A percentile compares a stretch with the other conserved stretches of the same genome.
These are phyloP conservation scores for Coryphaenoides rupestris DNA, from an alignment of 2,113 vertebrate genomes.

Conservation along the genomic window DNA sequence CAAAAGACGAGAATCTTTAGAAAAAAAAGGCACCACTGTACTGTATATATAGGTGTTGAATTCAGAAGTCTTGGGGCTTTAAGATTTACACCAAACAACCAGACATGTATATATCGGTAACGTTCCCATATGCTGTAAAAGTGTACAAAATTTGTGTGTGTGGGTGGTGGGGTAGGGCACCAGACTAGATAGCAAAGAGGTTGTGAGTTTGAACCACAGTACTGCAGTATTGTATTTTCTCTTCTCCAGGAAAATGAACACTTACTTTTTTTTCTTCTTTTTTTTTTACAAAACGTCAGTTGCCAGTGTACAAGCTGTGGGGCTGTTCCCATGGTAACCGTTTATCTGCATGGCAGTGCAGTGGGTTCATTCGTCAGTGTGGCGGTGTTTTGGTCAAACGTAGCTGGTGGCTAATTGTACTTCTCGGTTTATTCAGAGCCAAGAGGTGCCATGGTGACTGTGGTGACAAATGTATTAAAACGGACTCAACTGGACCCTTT, in stretches of 20 bases:
- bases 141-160: slow-evolving; percentile 41
- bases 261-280: slow-evolving; percentile 5
- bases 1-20: slow-evolving; percentile 49
- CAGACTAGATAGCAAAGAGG: slow-evolving; percentile 32
- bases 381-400: slow-evolving; percentile 9
- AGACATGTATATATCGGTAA: slow-evolving; percentile 35
- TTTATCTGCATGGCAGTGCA: slow-evolving; percentile 51
- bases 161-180: slow-evolving; percentile 33
- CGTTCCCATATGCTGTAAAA: slow-evolving; percentile 41
- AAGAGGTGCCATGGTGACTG: background rate
- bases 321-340: slow-evolving; percentile 31
- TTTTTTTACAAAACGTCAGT: slow-evolving; percentile 49
- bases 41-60: slow-evolving; percentile 52
- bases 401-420: slow-evolving; percentile 13
- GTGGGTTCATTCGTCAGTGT: slow-evolving; percentile 35
- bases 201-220: slow-evolving; percentile 29
- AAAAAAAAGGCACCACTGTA: slow-evolving; percentile 67
- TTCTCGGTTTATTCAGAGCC: slow-evolving; percentile 22
- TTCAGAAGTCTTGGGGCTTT: slow-evolving; percentile 19
- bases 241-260: slow-evolving; percentile 26
- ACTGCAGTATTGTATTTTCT: slow-evolving; percentile 7
- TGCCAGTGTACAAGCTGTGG: slow-evolving; percentile 31
- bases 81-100: slow-evolving; percentile 46
- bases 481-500: no score
- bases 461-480: no score